Percentiles rank a stretch among this genome's conserved stretches.
phyloP scores from a whole-genome alignment of 2,113 vertebrate genomes.

The Entelurus aequoreus region DNA sequence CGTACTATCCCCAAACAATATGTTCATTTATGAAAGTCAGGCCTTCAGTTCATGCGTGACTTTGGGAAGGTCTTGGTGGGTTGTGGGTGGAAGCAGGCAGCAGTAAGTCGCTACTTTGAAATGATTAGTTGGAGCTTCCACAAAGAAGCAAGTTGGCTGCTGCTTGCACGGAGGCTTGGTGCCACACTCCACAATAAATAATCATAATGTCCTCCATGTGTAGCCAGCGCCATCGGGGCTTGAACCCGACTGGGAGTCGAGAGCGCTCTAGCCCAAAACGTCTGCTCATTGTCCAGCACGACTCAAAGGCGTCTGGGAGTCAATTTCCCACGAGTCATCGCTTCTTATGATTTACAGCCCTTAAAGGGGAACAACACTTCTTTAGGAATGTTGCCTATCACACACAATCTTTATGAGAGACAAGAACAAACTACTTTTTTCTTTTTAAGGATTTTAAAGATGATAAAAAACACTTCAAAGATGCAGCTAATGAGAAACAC shows the following conservation, averaged over 20 bases:
- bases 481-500: too few species aligned
- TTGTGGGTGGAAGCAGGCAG: slow-evolving; percentile 12
- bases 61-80: slow-evolving; percentile 21
- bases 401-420: too few species aligned
- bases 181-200: slow-evolving; percentile 30
- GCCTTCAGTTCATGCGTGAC: slow-evolving; percentile 19
- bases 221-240: too few species aligned
- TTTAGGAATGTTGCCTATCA: too few species aligned
- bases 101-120: slow-evolving; percentile 6
- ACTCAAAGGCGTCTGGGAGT: slow-evolving; percentile 1
- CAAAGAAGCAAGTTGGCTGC: slow-evolving; percentile 10
- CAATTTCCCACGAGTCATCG: slow-evolving; percentile 35
- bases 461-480: too few species aligned
- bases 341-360: slow-evolving; percentile 40
- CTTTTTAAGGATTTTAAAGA: too few species aligned
- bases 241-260: too few species aligned
- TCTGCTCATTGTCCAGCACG: too few species aligned
- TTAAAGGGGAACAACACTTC: background rate
- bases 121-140: slow-evolving; percentile 7
- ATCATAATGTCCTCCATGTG: background rate
- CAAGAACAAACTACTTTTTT: too few species aligned
- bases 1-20: too few species aligned
- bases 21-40: too few species aligned
- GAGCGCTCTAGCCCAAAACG: background rate
- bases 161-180: slow-evolving; percentile 10